Evolutionary conservation across 23 tunicate genomes (phyloP), one percentile per base, ranked within the genome.

Genomic region (Diplosoma virens): DNA sequence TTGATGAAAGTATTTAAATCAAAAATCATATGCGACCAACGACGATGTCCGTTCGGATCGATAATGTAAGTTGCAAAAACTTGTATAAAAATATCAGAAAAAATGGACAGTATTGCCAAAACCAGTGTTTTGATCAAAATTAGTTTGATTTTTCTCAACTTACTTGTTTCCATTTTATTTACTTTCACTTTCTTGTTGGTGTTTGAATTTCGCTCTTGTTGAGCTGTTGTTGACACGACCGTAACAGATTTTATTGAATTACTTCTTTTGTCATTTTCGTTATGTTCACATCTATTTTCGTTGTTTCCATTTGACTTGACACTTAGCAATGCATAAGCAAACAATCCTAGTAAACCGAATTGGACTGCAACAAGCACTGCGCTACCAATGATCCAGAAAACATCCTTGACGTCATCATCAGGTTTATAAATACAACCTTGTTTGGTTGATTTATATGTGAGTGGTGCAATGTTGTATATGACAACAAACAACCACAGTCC

Each of bases 291-390:
- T n/a, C n/a, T n/a, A n/a, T n/a, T n/a, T n/a, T n/a, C n/a, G n/a
- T n/a, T n/a, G n/a, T n/a, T n/a, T n/a, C n/a, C n/a, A n/a, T n/a
- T n/a, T n/a, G n/a, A n/a, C n/a, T n/a, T n/a, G n/a, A n/a, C n/a
- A n/a, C n/a, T n/a, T n/a, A n/a, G n/a, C n/a, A n/a, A n/a, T n/a
- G n/a, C n/a, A n/a, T 86, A 86, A 3, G 80, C 50, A 48, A 86
- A 86, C 25, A 86, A 50, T 16, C 80, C 75, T 25, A 86, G 23
- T 18, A 86, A 41, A 0, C 77, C 36, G 18, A 65, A 36, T 65
- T 86, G 93, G 25, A 86, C 70, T 3, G 84, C 37, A 28, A 61
- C 81, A 2, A 64, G 68, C 1, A 50, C 67, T 1, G 58, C 50
- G n/a, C n/a, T n/a, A n/a, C n/a, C n/a, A n/a, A n/a, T n/a, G 3